Evolutionary conservation across 2,888 invertebrate genomes (phyloP), one percentile per base, ranked within the genome.

Genomic region (Pterobdella sp.): DNA sequence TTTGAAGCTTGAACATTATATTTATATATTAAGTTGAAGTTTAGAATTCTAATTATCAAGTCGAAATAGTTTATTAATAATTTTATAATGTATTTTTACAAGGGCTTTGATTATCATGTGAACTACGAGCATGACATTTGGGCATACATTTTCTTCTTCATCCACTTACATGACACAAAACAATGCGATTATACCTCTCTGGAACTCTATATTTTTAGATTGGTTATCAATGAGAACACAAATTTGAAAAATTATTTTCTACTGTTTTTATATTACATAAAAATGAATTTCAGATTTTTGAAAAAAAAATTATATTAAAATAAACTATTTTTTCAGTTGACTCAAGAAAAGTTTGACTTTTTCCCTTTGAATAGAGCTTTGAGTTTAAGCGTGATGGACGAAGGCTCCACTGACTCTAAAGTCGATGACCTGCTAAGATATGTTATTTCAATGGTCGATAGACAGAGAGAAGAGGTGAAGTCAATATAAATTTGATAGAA

Each of bases 111-210:
- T 18, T 80, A 82, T 68, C 84, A 84, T 75, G 82, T 84, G 29
- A 79, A 80, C n/a, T 74, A 79, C 26, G 84, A 84, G 73, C 84
- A 84, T 79, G 82, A 82, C 79, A 83, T 84, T 82, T 84, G 84
- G 84, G 79, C 83, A 4, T 84, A 84, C 77, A 81, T 84, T 29
- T 84, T 84, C 79, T 84, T 84, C 79, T 83, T 84, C 77, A 84
- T 84, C 66, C 83, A 84, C 75, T 79, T 84, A 18, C 80, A 83
- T 75, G 83, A 83, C 34, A 84, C 84, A 1, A 82, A 82, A 73
- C 80, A 80, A 31, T 84, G 83, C 72, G 84, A 84, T 75, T 83
- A 82, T 77, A 84, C 81, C 0, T 81, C 82, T 0, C 78, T 84
- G 68, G 84, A 84, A 74, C 81, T 83, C 78, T 82, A 79, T 75